Base-by-base conservation (phyloP, 2,888 invertebrate species). In the Lochmaea capreae region DNA sequence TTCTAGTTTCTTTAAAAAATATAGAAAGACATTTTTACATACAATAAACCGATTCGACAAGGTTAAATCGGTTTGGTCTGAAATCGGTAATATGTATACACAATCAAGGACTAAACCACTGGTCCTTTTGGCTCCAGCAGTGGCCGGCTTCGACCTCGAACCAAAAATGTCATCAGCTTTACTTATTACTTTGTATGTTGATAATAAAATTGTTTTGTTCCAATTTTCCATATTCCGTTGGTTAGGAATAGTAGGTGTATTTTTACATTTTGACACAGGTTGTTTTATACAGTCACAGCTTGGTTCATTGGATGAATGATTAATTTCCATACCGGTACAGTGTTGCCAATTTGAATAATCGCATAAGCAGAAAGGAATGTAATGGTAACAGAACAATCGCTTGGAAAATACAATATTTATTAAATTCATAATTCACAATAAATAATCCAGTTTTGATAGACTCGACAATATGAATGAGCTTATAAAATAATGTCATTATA, bases 401-500 rank as follows among this genome's bases (percentile, higher is more conserved):
- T 39, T 0, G 33, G 33, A 14, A 12, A 46, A 46, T 12, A 46
- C 46, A 46, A 11, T 46, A 46, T 46, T 43, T 43, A 46, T 52
- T 52, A 8, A 52, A 52, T 52, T 52, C 8, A 14, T 16, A 52
- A 52, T 52, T 52, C 14, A 52, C n/a, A 52, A 52, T 52, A 52
- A 52, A 52, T 52, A 14, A 52, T 52, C n/a, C 52, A 52, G 8
- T 52, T 52, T 52, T 52, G 52, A 52, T 52, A 8, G 52, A 52
- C 16, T 52, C 8, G 52, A 52, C 16, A 52, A 52, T n/a, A n/a
- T 49, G 4, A 49, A 52, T 52, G 52, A 16, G 52, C n/a, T 52
- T 52, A 52, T 52, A n/a, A 52, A 52, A 52, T 52, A 52, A 52
- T n/a, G n/a, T 52, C 52, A 52, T n/a, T 14, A 52, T 16, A 52